These are phyloP conservation scores for Phyto melanocephala DNA, from an alignment of 2,888 invertebrate species.

Conservation along the genomic window DNA sequence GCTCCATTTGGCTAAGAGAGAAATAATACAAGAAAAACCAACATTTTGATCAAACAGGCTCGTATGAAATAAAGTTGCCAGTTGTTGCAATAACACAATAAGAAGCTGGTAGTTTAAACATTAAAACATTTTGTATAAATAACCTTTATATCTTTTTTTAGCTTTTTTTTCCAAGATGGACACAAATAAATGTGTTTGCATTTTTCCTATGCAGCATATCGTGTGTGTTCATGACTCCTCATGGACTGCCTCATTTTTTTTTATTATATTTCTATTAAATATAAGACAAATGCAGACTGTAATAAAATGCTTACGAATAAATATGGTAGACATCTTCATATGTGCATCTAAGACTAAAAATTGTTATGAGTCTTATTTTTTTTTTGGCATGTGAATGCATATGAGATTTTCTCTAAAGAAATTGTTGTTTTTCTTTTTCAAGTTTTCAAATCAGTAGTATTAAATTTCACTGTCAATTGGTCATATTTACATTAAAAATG, in stretches of 20 bases:
- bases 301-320: conserved; percentile 19
- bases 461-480: conserved; percentile 54
- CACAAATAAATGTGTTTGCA: conserved; percentile 10
- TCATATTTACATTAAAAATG: conserved; percentile 42
- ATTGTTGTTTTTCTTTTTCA: not conserved
- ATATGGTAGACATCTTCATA: conserved; percentile 42
- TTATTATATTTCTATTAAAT: not conserved
- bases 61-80: conserved; percentile 1
- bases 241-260: conserved; percentile 27
- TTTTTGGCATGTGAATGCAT: conserved; percentile 28
- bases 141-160: conserved; percentile 47
- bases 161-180: conserved; percentile 34
- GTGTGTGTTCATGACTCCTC: not conserved
- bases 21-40: conserved; percentile 30
- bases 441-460: not conserved
- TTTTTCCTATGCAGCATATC: conserved; percentile 23
- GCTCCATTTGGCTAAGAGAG: conserved; percentile 52
- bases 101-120: conserved; percentile 11
- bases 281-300: conserved; percentile 9
- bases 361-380: conserved; percentile 32
- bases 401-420: conserved; percentile 21
- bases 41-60: conserved; percentile 28
- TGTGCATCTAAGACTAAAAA: conserved; percentile 25
- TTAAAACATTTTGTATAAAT: conserved; percentile 62
- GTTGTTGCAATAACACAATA: conserved; percentile 19